Percentiles rank a stretch among this genome's conserved stretches.
Evolutionary conservation across 2,888 invertebrate genomes (phyloP).

Genomic region (Alloplasta piceator): DNA sequence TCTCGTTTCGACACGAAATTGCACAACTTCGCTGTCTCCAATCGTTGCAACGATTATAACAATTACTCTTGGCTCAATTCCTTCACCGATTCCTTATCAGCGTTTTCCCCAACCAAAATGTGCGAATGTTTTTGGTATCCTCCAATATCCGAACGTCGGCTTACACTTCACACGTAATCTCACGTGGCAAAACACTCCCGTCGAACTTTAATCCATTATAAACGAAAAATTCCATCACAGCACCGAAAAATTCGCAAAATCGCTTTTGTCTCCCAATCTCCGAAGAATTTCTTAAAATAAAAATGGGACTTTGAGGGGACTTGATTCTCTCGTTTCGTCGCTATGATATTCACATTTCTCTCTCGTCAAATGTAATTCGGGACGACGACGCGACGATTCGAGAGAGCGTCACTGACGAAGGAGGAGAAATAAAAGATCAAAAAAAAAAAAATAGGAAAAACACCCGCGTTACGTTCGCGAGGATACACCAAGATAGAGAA

Average conservation of each 20-base stretch:
- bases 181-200: slow-evolving; percentile 59
- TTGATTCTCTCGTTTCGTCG: background rate
- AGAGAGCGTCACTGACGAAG: slow-evolving; percentile 21
- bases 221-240: slow-evolving; percentile 59
- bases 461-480: slow-evolving; percentile 58
- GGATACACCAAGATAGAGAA: slow-evolving; percentile 33
- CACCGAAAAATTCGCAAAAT: slow-evolving; percentile 33
- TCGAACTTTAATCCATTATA: slow-evolving; percentile 51
- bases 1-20: slow-evolving; percentile 26
- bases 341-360: background rate
- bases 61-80: background rate
- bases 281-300: slow-evolving; percentile 7
- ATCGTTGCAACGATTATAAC: background rate
- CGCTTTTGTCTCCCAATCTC: slow-evolving; percentile 4
- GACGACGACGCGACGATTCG: background rate
- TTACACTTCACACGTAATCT: slow-evolving; percentile 57
- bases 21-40: background rate
- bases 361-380: slow-evolving; percentile 11
- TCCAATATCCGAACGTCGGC: background rate
- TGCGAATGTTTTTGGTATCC: background rate
- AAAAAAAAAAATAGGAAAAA: slow-evolving; percentile 4
- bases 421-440: background rate
- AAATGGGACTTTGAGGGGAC: background rate
- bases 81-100: too few species aligned
- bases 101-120: too few species aligned